These are phyloP conservation scores for Orbicella faveolata DNA, from an alignment of 64 coral and sea anemone species.

Conservation along the genomic window DNA sequence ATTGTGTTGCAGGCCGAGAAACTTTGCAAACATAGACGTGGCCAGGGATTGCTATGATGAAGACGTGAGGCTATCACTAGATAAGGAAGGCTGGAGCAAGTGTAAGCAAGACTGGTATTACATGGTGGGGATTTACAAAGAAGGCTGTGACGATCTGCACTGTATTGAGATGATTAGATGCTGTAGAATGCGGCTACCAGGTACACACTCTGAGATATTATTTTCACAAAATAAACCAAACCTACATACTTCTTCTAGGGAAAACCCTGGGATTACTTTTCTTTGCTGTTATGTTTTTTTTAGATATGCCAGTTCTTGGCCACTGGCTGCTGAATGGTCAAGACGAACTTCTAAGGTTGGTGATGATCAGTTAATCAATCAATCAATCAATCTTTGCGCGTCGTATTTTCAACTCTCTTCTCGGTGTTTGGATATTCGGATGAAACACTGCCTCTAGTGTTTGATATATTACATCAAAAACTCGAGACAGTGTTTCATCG, in stretches of 20 bases:
- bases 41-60: not conserved
- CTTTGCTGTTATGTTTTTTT: not conserved
- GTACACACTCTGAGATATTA: not conserved
- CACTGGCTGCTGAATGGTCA: conserved; percentile 13
- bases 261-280: too few relatives aligned
- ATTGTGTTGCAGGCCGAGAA: not conserved
- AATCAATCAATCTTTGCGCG: too few relatives aligned
- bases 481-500: too few relatives aligned
- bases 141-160: not conserved
- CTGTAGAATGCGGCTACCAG: not conserved
- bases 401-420: too few relatives aligned
- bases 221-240: too few relatives aligned
- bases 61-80: not conserved
- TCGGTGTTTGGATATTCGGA: too few relatives aligned
- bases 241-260: too few relatives aligned
- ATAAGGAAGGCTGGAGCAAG: not conserved
- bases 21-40: not conserved
- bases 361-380: not conserved
- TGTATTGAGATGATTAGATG: conserved; percentile 23
- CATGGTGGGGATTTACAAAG: not conserved
- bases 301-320: not conserved
- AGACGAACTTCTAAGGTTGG: not conserved
- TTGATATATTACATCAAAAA: too few relatives aligned
- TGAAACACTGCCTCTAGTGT: too few relatives aligned
- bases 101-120: not conserved